A percentile compares a stretch with the other conserved stretches of the same genome.
Evolutionary conservation across 2,797 vertebrate species (phyloP).

Genomic region (Poecilia gillii): DNA sequence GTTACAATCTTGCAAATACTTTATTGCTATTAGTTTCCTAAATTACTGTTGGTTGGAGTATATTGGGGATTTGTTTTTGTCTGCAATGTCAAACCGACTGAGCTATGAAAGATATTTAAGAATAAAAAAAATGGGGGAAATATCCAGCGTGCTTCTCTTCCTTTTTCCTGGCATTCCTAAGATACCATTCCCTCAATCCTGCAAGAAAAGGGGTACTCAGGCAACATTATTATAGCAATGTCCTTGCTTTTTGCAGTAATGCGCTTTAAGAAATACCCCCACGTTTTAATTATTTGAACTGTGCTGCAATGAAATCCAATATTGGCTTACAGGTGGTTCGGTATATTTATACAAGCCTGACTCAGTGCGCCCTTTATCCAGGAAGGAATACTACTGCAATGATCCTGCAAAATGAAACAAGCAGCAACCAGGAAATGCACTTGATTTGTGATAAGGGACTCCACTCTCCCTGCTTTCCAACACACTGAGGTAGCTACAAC

Average conservation of each 20-base stretch:
- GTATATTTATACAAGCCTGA: slow-evolving; percentile 30
- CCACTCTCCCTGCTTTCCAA: neutral
- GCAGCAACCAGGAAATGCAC: neutral
- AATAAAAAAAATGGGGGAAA: slow-evolving; percentile 11
- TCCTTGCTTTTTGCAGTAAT: neutral
- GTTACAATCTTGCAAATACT: neutral
- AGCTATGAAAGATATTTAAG: slow-evolving; percentile 62
- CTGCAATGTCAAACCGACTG: slow-evolving; percentile 15
- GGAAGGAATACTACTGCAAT: slow-evolving; percentile 3
- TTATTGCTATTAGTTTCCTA: neutral
- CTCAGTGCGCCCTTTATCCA: slow-evolving; percentile 24
- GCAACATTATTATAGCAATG: neutral
- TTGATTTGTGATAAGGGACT: slow-evolving; percentile 9
- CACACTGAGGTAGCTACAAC: neutral
- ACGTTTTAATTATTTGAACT: neutral
- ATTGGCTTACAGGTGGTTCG: slow-evolving; percentile 1
- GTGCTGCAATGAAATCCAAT: neutral
- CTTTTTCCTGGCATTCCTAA: slow-evolving; percentile 73
- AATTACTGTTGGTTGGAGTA: neutral
- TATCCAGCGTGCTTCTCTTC: slow-evolving; percentile 57
- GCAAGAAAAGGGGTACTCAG: slow-evolving; percentile 26
- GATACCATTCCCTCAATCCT: slow-evolving; percentile 58
- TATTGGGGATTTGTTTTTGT: slow-evolving; percentile 16
- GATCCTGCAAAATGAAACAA: neutral
- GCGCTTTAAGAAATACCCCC: neutral